phyloP scores from a whole-genome alignment of 2,797 vertebrate species.

The Sebastes flavidus region DNA sequence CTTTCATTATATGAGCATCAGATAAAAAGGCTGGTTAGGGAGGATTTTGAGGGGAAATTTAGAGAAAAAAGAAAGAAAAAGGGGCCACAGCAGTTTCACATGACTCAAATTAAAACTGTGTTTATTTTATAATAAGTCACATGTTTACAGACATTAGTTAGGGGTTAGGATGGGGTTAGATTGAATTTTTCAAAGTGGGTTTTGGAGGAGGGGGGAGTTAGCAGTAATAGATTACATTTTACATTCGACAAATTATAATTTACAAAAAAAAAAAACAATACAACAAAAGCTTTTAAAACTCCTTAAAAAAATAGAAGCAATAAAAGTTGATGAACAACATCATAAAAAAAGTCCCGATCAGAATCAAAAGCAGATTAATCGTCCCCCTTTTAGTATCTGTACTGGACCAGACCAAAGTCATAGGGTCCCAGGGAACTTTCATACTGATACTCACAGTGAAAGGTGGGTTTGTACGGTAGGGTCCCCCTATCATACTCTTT shows the following conservation, averaged over 20 bases:
- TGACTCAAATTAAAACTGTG: slow-evolving; percentile 59
- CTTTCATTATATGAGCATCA: slow-evolving; percentile 78
- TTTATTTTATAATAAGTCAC: slow-evolving; percentile 68
- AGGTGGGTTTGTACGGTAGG: slow-evolving; percentile 96
- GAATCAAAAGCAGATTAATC: slow-evolving; percentile 58
- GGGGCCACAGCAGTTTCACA: slow-evolving; percentile 69
- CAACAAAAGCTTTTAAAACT: slow-evolving; percentile 52
- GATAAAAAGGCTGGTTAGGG: slow-evolving; percentile 46
- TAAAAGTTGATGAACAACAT: slow-evolving; percentile 44
- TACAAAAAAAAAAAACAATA: slow-evolving; percentile 35
- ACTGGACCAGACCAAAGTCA: slow-evolving; percentile 77
- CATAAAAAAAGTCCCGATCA: slow-evolving; percentile 72
- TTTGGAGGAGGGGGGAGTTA: slow-evolving; percentile 44
- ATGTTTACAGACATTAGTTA: slow-evolving; percentile 66
- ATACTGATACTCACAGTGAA: slow-evolving; percentile 97
- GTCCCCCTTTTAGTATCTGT: slow-evolving; percentile 69
- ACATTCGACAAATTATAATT: slow-evolving; percentile 52
- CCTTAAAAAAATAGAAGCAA: slow-evolving; percentile 54
- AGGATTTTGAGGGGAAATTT: slow-evolving; percentile 54
- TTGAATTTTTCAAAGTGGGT: slow-evolving; percentile 18
- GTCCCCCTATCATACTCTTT: slow-evolving; percentile 93
- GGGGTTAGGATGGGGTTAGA: slow-evolving; percentile 42
- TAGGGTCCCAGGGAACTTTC: slow-evolving; percentile 77
- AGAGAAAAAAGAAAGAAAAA: slow-evolving; percentile 58
- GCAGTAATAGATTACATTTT: slow-evolving; percentile 58